A percentile compares a stretch with the other conserved stretches of the same genome.
Conservation (phyloP, 2,888 invertebrate genomes). For the Aphrophora alni region DNA sequence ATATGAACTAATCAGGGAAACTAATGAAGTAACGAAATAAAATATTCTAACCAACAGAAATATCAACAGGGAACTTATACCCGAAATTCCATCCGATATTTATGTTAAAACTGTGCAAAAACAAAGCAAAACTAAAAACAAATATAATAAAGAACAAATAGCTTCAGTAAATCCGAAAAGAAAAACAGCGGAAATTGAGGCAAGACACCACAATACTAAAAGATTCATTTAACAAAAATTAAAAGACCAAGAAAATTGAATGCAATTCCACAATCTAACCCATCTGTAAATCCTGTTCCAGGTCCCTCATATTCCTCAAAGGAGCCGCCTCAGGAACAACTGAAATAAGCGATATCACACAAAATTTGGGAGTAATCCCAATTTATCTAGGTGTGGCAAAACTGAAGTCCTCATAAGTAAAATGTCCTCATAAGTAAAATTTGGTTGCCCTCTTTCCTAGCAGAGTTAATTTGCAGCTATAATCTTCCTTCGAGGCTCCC, state of each 20-base stretch:
- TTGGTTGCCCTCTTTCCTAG: background rate
- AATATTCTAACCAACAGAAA: background rate
- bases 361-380: background rate
- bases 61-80: background rate
- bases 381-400: background rate
- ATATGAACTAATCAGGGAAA: background rate
- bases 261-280: background rate
- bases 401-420: background rate
- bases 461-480: background rate
- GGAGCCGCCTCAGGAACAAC: background rate
- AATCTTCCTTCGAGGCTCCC: background rate
- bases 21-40: background rate
- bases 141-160: no score
- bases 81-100: background rate
- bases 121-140: no score
- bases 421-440: no score
- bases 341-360: background rate
- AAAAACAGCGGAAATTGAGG: background rate
- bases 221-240: background rate
- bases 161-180: background rate
- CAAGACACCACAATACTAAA: background rate
- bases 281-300: no score
- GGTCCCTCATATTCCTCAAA: background rate
- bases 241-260: background rate
- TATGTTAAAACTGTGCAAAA: background rate